Percentiles rank a stretch among this genome's conserved stretches.
Conservation (phyloP, 2,888 invertebrate genomes). For the Loripinus fragilis region DNA sequence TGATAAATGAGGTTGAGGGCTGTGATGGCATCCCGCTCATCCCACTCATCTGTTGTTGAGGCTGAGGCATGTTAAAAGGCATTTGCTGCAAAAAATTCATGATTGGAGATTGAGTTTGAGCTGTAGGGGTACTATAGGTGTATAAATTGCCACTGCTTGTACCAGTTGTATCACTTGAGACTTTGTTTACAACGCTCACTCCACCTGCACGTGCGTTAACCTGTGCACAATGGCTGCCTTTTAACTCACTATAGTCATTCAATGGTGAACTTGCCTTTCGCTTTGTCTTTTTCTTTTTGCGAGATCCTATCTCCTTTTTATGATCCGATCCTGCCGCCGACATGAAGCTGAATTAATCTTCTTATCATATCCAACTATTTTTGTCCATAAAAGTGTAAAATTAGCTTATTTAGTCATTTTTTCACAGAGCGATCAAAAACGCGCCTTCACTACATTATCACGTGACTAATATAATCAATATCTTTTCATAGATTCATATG, state of each 20-base stretch:
- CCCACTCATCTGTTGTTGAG: too few relatives aligned
- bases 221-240: too few relatives aligned
- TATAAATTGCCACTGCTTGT: background rate
- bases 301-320: background rate
- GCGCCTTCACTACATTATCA: too few relatives aligned
- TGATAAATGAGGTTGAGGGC: too few relatives aligned
- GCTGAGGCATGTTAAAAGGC: background rate
- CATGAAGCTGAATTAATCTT: background rate
- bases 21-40: too few relatives aligned
- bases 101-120: background rate
- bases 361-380: background rate
- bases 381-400: too few relatives aligned
- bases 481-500: too few relatives aligned
- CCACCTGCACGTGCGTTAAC: too few relatives aligned
- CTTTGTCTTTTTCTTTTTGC: background rate
- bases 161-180: background rate
- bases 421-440: too few relatives aligned
- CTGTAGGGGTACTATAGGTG: background rate
- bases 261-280: conserved; percentile 8
- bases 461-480: too few relatives aligned
- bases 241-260: background rate
- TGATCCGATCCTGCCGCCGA: background rate
- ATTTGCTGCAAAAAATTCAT: background rate
- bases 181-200: background rate
- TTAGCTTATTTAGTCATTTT: too few relatives aligned